These are phyloP conservation scores for Drosophila lutescens DNA, from an alignment of 2,888 invertebrate species.

Conservation along the genomic window DNA sequence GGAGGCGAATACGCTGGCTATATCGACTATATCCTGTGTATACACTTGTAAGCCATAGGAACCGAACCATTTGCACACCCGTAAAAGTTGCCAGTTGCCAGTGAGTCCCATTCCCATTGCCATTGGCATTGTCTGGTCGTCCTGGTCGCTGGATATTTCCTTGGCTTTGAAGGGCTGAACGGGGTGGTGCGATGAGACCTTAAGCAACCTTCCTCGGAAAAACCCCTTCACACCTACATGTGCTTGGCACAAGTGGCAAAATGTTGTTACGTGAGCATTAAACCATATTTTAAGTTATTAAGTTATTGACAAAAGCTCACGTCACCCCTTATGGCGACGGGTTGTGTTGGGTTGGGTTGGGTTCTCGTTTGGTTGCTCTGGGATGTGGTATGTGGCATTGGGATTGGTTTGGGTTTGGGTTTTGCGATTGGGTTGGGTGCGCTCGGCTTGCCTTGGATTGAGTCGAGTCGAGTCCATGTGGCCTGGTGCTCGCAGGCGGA, in stretches of 20 bases:
- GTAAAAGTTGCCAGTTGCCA: constrained; percentile 40
- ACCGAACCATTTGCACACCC: constrained; percentile 32
- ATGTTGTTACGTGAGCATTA: constrained; percentile 78
- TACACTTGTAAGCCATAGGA: constrained; percentile 42
- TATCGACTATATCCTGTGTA: constrained; percentile 29
- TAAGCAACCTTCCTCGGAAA: constrained; percentile 27
- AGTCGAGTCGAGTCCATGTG: constrained; percentile 15
- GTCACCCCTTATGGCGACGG: constrained; percentile 61
- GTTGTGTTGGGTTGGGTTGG: background rate
- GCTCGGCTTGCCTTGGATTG: constrained; percentile 12
- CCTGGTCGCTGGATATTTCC: constrained; percentile 24
- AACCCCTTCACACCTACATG: constrained; percentile 50
- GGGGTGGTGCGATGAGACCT: constrained; percentile 35
- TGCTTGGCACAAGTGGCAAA: constrained; percentile 75
- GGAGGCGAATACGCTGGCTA: constrained; percentile 32
- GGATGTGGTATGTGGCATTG: constrained; percentile 14
- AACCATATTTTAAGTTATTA: constrained; percentile 81
- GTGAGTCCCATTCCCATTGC: constrained; percentile 28
- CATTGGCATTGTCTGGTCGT: constrained; percentile 39
- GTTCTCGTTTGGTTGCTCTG: constrained; percentile 3
- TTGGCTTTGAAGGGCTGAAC: constrained; percentile 29
- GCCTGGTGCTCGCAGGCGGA: constrained; percentile 33
- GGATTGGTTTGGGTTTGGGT: background rate
- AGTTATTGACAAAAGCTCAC: constrained; percentile 79
- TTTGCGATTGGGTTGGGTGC: constrained; percentile 17